phyloP scores from a whole-genome alignment of 2,888 invertebrate species.

The Tuta absoluta region DNA sequence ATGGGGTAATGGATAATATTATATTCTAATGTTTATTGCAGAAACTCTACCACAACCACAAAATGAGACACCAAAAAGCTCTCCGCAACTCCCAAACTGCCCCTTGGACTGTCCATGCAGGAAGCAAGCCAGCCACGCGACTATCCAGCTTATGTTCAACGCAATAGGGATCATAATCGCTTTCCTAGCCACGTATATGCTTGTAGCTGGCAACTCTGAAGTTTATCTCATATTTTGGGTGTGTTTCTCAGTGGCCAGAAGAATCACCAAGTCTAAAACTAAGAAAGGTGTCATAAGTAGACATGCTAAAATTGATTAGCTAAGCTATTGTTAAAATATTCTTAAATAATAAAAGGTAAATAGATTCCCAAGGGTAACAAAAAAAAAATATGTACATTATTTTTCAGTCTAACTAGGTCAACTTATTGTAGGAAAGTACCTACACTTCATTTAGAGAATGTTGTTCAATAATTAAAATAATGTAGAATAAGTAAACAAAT shows the following conservation, averaged over 20 bases:
- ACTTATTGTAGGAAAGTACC: too few relatives aligned
- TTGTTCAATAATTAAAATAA: too few relatives aligned
- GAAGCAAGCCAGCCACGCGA: slow-evolving; percentile 29
- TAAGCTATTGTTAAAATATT: background rate
- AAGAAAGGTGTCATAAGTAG: slow-evolving; percentile 3
- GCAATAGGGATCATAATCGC: slow-evolving; percentile 62
- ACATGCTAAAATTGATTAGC: slow-evolving; percentile 52
- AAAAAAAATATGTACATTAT: too few relatives aligned
- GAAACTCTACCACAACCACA: slow-evolving; percentile 31
- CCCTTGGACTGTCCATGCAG: slow-evolving; percentile 55
- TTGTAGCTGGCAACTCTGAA: slow-evolving; percentile 65
- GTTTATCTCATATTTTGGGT: slow-evolving; percentile 71
- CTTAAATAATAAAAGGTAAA: too few relatives aligned
- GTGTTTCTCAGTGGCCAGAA: slow-evolving; percentile 61
- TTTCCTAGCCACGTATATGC: slow-evolving; percentile 62
- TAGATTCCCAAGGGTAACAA: too few relatives aligned
- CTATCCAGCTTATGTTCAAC: slow-evolving; percentile 49
- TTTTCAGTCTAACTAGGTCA: too few relatives aligned
- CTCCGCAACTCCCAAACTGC: slow-evolving; percentile 35
- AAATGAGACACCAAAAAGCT: slow-evolving; percentile 12
- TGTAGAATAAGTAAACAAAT: too few relatives aligned
- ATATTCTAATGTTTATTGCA: slow-evolving; percentile 24
- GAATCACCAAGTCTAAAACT: slow-evolving; percentile 38
- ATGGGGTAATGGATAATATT: too few relatives aligned
- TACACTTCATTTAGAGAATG: too few relatives aligned